Percentiles rank a stretch among this genome's conserved stretches.
Conservation (phyloP, 2,888 invertebrate genomes). For the Aspidiotus rigidus region DNA sequence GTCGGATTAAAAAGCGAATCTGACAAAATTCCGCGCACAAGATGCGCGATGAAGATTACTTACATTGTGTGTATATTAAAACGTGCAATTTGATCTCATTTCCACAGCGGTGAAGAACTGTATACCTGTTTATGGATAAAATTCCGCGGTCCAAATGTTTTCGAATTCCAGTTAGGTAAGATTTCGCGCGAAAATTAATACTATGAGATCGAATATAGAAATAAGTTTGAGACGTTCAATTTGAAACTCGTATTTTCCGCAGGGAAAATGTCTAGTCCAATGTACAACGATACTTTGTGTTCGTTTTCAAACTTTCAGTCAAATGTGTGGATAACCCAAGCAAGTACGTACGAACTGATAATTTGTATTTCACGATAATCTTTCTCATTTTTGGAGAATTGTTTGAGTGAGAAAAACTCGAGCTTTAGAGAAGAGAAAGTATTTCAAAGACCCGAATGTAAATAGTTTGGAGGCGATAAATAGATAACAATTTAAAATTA, state of each 20-base stretch:
- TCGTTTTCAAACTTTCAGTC: constrained; percentile 48
- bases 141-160: constrained; percentile 51
- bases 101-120: constrained; percentile 50
- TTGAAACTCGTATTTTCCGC: not conserved
- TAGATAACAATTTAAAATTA: no score
- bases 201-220: not conserved
- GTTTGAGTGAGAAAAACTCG: no score
- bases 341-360: constrained; percentile 45
- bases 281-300: constrained; percentile 45
- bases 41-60: no score
- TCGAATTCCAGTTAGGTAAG: constrained; percentile 52
- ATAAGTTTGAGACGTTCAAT: not conserved
- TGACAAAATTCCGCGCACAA: no score
- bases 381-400: no score
- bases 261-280: constrained; percentile 43
- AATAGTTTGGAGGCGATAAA: no score
- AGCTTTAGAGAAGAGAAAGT: no score
- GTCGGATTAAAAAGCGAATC: no score
- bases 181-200: constrained; percentile 4
- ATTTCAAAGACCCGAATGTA: no score
- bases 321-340: constrained; percentile 54
- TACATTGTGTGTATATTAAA: no score
- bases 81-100: constrained; percentile 4
- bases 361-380: no score
- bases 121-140: constrained; percentile 54